Percentiles rank a stretch among this genome's conserved stretches.
These are phyloP conservation scores for Grapholita molesta DNA, from an alignment of 1,140 invertebrate genomes.

Conservation along the genomic window DNA sequence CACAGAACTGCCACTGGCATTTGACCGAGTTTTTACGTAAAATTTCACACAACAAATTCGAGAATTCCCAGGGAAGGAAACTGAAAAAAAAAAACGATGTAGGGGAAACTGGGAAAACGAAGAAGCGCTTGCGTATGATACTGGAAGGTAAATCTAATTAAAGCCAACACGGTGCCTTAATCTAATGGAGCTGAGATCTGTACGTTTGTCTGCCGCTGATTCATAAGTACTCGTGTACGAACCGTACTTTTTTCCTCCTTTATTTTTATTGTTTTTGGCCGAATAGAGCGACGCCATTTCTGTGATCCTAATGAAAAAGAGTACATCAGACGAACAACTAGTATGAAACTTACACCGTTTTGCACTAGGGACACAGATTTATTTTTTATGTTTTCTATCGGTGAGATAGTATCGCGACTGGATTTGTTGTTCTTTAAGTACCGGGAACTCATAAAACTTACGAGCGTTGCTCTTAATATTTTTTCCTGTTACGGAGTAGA, in stretches of 20 bases:
- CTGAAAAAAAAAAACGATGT: not conserved
- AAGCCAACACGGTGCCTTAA: not conserved
- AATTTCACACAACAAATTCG: conserved; percentile 13
- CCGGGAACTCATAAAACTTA: not conserved
- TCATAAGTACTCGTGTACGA: not conserved
- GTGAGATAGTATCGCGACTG: not conserved
- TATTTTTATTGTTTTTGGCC: conserved; percentile 1
- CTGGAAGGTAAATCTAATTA: conserved; percentile 14
- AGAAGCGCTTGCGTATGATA: not conserved
- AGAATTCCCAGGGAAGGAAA: conserved; percentile 6
- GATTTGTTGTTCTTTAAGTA: not conserved
- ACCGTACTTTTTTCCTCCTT: not conserved
- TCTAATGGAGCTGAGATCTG: not conserved
- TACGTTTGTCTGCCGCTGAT: not conserved
- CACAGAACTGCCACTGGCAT: conserved; percentile 12
- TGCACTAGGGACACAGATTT: no score
- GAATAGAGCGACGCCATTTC: not conserved
- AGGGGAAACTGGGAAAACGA: not conserved
- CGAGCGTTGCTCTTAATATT: not conserved
- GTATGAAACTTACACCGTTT: no score
- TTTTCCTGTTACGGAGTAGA: not conserved
- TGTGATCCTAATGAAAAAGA: no score
- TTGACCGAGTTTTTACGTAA: conserved; percentile 15
- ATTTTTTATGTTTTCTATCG: conserved; percentile 4
- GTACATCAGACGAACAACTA: no score